Base-by-base conservation (phyloP, 2,113 vertebrate species). In the Spermophilus dauricus region DNA sequence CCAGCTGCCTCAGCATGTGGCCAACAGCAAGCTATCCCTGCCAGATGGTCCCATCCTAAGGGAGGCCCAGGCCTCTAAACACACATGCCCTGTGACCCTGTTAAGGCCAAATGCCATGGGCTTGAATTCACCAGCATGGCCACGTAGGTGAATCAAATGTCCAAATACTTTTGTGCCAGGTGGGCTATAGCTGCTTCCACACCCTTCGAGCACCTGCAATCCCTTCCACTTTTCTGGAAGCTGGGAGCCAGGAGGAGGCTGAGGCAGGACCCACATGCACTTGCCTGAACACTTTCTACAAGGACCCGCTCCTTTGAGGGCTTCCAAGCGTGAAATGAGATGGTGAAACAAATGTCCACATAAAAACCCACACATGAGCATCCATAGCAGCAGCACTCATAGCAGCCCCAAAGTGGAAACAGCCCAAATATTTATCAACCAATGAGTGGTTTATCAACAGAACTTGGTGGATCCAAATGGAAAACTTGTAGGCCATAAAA, bases 61-160 rank as follows among this genome's bases (percentile, higher is more conserved):
- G 85, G 95, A 95, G 73, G 78, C 61, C 78, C 37, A 16, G 30
- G 83, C 83, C 92, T 95, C 73, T 70, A 94, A 75, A 91, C 17
- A 81, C 75, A 95, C 69, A 89, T n/a, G 77, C 42, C 89, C 91
- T 86, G 53, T 87, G 92, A 89, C 84, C 93, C 75, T 93, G 37
- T 86, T 83, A 56, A 95, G 90, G 83, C 87, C 85, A 81, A 86
- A 87, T 89, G 85, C 94, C 85, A 84, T 1, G 53, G n/a, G 80
- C 70, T 65, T 65, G n/a, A 20, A 42, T 76, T 67, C 70, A 92
- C n/a, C 88, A 87, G 58, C 18, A 78, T 39, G 75, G 89, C 83
- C 37, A 14, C 9, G n/a, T 37, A 58, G 72, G 93, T 37, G 24
- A 75, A 76, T 87, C 72, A 26, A 69, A 72, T 84, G 48, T 83